Evolutionary conservation across 92 coral and sea anemone genomes (phyloP), one percentile per base, ranked within the genome.

Genomic region (Parazoanthus atlanticus): DNA sequence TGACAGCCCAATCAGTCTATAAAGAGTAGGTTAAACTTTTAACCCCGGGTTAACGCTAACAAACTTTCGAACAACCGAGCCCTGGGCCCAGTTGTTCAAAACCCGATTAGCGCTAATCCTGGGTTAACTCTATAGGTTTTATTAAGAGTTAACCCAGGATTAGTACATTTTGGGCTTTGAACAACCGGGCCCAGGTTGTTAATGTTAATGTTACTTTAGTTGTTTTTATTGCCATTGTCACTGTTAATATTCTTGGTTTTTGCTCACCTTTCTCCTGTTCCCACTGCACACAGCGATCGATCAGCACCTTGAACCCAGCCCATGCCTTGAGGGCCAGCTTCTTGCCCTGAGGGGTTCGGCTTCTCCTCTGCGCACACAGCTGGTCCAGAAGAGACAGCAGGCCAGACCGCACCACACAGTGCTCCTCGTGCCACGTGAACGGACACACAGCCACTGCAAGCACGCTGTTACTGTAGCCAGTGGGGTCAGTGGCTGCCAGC

Each of bases 261-360:
- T 13, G 28, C 95, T n/a, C 56, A 97, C 99, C 99, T 91, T 93
- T 92, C 72, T 94, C 97, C 33, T 89, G 92, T 77, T 97, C 99
- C 99, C 99, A 97, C 84, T 93, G 93, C 46, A 97, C 99, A 41
- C 96, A 93, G 9, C 96, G 95, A 69, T 94, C 92, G 82, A 97
- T 90, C 74, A 97, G 91, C 1, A 94, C 94, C 75, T 94, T 95
- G 47, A 95, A 95, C 9, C 97, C 92, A 32, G 98, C 94, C 99
- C 99, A 97, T 25, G 99, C 98, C 88, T 91, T 93, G 78, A 94
- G 89, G 16, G 98, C 90, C 86, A 93, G 67, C 34, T 86, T 92
- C 80, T 89, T 87, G 25, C 95, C 92, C 86, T 85, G 30, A 49
- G 67, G 88, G 74, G 88, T 82, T 82, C 89, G 89, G 67, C 89